Evolutionary conservation across 2,888 invertebrate species (phyloP).

Genomic region (Caenorhabditis imperialis): DNA sequence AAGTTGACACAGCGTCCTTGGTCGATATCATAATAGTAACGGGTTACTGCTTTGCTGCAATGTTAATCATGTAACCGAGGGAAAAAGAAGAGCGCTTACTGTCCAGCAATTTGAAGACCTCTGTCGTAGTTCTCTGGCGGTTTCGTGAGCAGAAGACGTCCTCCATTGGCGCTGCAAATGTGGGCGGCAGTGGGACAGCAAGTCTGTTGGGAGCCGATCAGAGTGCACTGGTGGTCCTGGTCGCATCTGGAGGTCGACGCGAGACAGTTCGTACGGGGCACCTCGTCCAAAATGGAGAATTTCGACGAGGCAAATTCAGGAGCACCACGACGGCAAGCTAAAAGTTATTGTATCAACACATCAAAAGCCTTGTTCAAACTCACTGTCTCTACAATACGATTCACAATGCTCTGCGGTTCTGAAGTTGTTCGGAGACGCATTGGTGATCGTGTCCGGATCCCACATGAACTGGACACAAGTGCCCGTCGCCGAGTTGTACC

Average conservation of each 20-base stretch:
- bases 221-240: constrained; percentile 67
- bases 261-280: constrained; percentile 71
- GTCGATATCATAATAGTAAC: constrained; percentile 74
- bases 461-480: constrained; percentile 75
- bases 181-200: constrained; percentile 74
- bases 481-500: constrained; percentile 75
- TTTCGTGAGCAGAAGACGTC: constrained; percentile 61
- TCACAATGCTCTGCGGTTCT: constrained; percentile 74
- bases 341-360: constrained; percentile 6
- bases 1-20: constrained; percentile 74
- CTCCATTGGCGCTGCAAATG: constrained; percentile 71
- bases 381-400: constrained; percentile 72
- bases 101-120: constrained; percentile 61
- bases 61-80: background rate
- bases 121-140: constrained; percentile 70
- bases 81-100: constrained; percentile 40
- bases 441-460: constrained; percentile 72
- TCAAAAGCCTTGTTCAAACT: constrained; percentile 8
- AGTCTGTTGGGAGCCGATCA: constrained; percentile 72
- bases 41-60: constrained; percentile 65
- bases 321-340: constrained; percentile 71
- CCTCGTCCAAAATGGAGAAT: constrained; percentile 70
- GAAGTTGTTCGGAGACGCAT: constrained; percentile 76
- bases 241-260: constrained; percentile 67
- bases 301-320: constrained; percentile 66